Percentiles rank a stretch among this genome's conserved stretches.
phyloP scores from a whole-genome alignment of 2,888 invertebrate genomes.

The Anagyrus pseudococci region DNA sequence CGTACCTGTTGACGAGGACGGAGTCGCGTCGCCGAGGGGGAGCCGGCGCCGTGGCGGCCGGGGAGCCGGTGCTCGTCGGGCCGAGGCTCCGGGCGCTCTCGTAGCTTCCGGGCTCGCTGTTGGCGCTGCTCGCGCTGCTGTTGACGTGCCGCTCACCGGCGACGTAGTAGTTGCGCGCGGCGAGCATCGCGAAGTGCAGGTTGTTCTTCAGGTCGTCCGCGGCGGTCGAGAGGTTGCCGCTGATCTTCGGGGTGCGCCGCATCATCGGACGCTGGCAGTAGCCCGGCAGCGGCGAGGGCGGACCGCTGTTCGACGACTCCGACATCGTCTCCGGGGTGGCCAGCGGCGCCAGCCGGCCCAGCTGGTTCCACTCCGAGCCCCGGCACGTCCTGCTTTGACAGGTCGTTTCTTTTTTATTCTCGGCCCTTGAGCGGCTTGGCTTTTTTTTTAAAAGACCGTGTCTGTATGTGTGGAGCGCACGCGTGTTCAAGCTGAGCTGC shows the following conservation, averaged over 20 bases:
- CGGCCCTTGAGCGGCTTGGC: no score
- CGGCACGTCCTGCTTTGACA: no score
- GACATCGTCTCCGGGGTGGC: slow-evolving; percentile 85
- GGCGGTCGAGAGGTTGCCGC: slow-evolving; percentile 70
- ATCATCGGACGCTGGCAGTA: slow-evolving; percentile 63
- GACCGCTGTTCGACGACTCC: slow-evolving; percentile 74
- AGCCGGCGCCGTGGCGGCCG: slow-evolving; percentile 59
- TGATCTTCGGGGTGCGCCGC: slow-evolving; percentile 72
- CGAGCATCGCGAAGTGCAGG: slow-evolving; percentile 59
- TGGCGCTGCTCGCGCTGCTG: slow-evolving; percentile 49
- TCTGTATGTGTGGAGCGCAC: no score
- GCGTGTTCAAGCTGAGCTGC: no score
- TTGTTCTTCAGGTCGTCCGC: slow-evolving; percentile 70
- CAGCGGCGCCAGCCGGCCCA: slow-evolving; percentile 71
- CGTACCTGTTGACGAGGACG: slow-evolving; percentile 35
- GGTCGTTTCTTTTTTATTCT: no score
- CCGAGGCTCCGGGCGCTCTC: slow-evolving; percentile 53
- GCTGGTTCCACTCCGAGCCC: slow-evolving; percentile 25
- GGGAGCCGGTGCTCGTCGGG: slow-evolving; percentile 41
- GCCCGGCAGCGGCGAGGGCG: slow-evolving; percentile 70
- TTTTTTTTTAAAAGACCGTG: no score
- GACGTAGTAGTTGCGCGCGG: slow-evolving; percentile 56
- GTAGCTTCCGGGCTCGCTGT: slow-evolving; percentile 56
- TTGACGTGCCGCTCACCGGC: slow-evolving; percentile 44
- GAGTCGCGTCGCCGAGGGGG: slow-evolving; percentile 53